phyloP scores from a whole-genome alignment of 2,888 invertebrate species.

The Acleris cristana region DNA sequence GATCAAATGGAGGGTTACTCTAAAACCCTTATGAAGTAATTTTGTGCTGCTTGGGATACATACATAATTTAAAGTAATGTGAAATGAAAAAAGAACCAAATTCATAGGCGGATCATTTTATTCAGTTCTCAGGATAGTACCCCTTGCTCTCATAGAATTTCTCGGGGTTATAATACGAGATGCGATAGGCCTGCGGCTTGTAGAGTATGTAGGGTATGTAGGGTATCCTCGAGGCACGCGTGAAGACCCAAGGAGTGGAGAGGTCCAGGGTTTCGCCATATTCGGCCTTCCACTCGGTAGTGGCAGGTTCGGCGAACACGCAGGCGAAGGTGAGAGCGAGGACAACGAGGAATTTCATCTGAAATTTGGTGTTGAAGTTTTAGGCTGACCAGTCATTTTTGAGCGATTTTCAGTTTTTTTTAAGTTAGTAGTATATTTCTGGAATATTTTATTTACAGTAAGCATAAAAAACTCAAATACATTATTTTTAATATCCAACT shows the following conservation, averaged over 20 bases:
- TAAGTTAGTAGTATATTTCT: no score
- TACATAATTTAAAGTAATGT: no score
- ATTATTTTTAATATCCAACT: no score
- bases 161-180: conserved; percentile 44
- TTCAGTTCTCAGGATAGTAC: conserved; percentile 46
- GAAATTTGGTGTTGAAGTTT: conserved; percentile 15
- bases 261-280: conserved; percentile 46
- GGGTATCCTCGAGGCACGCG: neutral
- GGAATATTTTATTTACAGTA: no score
- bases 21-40: no score
- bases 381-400: no score
- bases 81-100: neutral
- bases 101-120: neutral
- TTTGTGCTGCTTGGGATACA: no score
- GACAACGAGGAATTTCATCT: conserved; percentile 51
- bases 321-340: conserved; percentile 41
- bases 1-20: no score
- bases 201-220: neutral
- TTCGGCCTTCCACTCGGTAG: conserved; percentile 46
- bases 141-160: conserved; percentile 47
- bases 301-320: conserved; percentile 34
- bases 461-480: no score
- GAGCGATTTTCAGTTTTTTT: no score
- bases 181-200: neutral
- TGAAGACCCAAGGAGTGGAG: conserved; percentile 1